A percentile compares a stretch with the other conserved stretches of the same genome.
Evolutionary conservation across 2,888 invertebrate genomes (phyloP).

Genomic region (Fragum sueziense): DNA sequence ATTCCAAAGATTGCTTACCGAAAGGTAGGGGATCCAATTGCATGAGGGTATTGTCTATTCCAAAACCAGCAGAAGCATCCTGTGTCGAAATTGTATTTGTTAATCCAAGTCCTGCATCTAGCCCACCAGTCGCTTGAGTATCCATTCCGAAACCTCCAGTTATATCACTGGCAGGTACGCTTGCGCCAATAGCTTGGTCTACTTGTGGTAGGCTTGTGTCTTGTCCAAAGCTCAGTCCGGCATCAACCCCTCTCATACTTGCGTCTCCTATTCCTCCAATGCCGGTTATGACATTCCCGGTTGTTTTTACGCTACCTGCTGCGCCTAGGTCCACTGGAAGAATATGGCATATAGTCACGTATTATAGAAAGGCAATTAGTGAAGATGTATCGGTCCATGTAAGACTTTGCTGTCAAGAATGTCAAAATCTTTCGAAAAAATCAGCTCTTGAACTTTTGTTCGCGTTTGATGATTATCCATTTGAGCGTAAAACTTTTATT

Average conservation of each 20-base stretch:
- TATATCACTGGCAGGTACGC: neutral
- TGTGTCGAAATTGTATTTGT: neutral
- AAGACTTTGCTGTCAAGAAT: neutral
- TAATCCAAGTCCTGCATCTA: neutral
- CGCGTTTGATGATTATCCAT: no score
- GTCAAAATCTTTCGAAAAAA: neutral
- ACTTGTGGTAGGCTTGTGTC: neutral
- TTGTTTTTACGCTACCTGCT: neutral
- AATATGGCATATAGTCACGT: neutral
- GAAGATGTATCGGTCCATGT: neutral
- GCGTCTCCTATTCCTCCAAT: neutral
- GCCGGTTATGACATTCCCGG: neutral
- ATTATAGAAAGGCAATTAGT: neutral
- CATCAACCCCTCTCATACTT: neutral
- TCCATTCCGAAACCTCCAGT: neutral
- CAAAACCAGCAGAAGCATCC: neutral
- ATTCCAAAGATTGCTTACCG: constrained; percentile 5
- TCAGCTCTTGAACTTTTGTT: neutral
- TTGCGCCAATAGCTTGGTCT: neutral
- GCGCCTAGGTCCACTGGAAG: neutral
- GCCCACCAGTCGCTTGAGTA: neutral
- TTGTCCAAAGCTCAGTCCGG: neutral
- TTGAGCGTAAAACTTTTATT: no score
- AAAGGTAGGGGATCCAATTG: constrained; percentile 17
- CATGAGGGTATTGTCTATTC: constrained; percentile 1